These are phyloP conservation scores for Pandemis heparana DNA, from an alignment of 2,888 invertebrate species.

Conservation along the genomic window DNA sequence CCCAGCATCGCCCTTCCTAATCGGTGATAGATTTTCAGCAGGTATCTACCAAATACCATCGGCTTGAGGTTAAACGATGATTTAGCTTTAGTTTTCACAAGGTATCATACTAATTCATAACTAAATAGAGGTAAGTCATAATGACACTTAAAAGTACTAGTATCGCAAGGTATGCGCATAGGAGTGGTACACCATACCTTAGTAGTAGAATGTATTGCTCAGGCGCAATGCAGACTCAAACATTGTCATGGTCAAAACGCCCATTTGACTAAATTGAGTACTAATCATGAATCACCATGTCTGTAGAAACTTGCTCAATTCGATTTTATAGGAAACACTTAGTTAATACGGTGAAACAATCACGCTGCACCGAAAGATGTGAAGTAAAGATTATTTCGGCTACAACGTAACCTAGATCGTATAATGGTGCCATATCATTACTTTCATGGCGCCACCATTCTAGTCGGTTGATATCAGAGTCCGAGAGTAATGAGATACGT, in stretches of 20 bases:
- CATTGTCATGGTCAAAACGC: constrained; percentile 25
- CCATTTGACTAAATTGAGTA: constrained; percentile 8
- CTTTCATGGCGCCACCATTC: constrained; percentile 53
- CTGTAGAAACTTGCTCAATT: not conserved
- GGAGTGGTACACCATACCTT: constrained; percentile 31
- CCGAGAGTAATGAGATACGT: constrained; percentile 69
- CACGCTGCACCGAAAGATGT: not conserved
- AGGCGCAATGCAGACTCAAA: constrained; percentile 12
- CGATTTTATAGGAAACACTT: not conserved
- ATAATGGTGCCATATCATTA: constrained; percentile 51
- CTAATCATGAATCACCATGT: not conserved
- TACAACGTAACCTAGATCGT: constrained; percentile 44
- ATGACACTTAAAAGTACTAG: constrained; percentile 26
- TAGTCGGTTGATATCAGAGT: constrained; percentile 54
- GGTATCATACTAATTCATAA: not conserved
- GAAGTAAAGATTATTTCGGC: constrained; percentile 18
- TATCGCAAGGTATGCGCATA: constrained; percentile 30
- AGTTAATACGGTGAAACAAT: not conserved
- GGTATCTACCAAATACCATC: not conserved
- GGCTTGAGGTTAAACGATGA: too few species aligned
- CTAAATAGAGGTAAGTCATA: constrained; percentile 2
- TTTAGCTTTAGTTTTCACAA: too few species aligned
- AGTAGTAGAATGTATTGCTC: constrained; percentile 38
- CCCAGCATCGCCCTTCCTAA: not conserved
- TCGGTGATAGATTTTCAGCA: too few species aligned